A percentile compares a stretch with the other conserved stretches of the same genome.
Conservation (phyloP, 1,140 invertebrate species). For the Micrasema longulum region DNA sequence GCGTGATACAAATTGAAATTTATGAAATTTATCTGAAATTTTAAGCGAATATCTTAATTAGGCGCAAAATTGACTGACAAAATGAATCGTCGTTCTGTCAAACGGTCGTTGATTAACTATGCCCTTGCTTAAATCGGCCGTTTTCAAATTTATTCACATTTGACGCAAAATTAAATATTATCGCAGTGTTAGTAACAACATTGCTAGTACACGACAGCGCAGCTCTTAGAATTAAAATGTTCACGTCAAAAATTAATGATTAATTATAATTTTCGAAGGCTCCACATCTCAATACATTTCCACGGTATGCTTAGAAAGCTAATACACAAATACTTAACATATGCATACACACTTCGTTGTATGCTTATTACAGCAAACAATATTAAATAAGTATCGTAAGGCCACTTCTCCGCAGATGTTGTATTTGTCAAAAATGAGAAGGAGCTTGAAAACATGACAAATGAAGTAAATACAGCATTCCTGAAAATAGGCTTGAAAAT, state of each 20-base stretch:
- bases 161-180: too few species aligned
- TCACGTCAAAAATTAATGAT: slow-evolving; percentile 23
- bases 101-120: slow-evolving; percentile 25
- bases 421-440: too few species aligned
- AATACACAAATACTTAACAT: too few species aligned
- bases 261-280: slow-evolving; percentile 32
- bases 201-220: slow-evolving; percentile 21
- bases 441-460: too few species aligned
- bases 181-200: slow-evolving; percentile 25
- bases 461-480: too few species aligned
- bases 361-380: too few species aligned
- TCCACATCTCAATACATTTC: slow-evolving; percentile 24
- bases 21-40: slow-evolving; percentile 1
- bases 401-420: too few species aligned
- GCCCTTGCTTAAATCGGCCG: slow-evolving; percentile 14
- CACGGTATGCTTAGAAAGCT: neutral
- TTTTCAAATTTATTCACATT: slow-evolving; percentile 20
- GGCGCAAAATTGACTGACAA: slow-evolving; percentile 26
- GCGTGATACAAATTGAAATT: too few species aligned
- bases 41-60: slow-evolving; percentile 22
- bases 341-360: too few species aligned
- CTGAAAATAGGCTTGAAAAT: too few species aligned
- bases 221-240: slow-evolving; percentile 25
- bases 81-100: slow-evolving; percentile 32
- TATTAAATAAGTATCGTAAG: too few species aligned